A percentile compares a stretch with the other conserved stretches of the same genome.
These are phyloP conservation scores for Carlito syrichta DNA, from an alignment of 2,113 vertebrate genomes.

Conservation along the genomic window DNA sequence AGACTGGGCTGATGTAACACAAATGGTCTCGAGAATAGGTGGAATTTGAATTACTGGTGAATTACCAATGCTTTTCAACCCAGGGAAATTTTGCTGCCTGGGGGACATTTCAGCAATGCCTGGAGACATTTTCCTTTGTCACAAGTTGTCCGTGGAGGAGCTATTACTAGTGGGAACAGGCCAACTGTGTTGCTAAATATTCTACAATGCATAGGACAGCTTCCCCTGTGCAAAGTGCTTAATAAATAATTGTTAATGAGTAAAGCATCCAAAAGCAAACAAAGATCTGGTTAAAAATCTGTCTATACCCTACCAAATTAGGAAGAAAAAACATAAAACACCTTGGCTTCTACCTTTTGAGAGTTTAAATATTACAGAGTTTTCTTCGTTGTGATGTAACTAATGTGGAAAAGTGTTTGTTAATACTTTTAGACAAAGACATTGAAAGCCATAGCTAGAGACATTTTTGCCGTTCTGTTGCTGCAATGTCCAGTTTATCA, in stretches of 20 bases:
- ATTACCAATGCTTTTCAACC: neutral
- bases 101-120: neutral
- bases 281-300: neutral
- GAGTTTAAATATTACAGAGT: neutral
- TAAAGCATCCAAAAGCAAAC: neutral
- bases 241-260: neutral
- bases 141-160: neutral
- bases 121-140: neutral
- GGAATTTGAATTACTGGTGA: neutral
- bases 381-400: neutral
- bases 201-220: neutral
- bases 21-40: neutral
- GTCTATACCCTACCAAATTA: neutral
- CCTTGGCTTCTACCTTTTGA: neutral
- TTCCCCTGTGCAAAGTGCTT: neutral
- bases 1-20: neutral
- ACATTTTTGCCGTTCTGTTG: neutral
- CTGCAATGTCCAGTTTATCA: neutral
- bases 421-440: slow-evolving; percentile 11
- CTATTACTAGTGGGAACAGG: neutral
- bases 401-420: neutral
- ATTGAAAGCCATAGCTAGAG: neutral
- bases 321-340: neutral
- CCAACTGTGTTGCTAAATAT: neutral
- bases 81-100: neutral